Evolutionary conservation across 2,113 vertebrate genomes (phyloP).

Genomic region (Mastomys natalensis): DNA sequence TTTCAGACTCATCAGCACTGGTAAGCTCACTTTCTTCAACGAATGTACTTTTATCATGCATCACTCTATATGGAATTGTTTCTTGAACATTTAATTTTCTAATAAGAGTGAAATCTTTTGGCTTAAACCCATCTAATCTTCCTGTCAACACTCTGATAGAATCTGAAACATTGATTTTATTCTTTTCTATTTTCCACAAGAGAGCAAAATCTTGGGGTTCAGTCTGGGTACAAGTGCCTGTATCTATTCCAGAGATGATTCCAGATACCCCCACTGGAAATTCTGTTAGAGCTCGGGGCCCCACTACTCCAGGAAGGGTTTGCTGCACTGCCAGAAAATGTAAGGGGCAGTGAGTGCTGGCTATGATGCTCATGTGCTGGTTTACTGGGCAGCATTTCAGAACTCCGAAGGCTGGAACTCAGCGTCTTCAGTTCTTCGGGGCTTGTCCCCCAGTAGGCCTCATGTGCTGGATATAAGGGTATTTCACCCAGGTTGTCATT

Average conservation of each 20-base stretch:
- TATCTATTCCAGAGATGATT: neutral
- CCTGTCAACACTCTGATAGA: conserved; percentile 87
- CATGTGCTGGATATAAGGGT: conserved; percentile 48
- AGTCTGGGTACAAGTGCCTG: conserved; percentile 89
- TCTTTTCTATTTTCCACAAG: conserved; percentile 93
- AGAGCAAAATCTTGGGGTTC: conserved; percentile 94
- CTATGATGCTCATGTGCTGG: conserved; percentile 81
- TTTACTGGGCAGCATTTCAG: conserved; percentile 69
- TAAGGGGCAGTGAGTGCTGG: conserved; percentile 83
- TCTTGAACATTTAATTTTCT: conserved; percentile 81
- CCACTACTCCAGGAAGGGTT: conserved; percentile 60
- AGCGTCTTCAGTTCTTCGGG: conserved; percentile 57
- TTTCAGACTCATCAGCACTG: conserved; percentile 87
- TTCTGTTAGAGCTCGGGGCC: neutral
- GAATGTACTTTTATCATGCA: conserved; percentile 93
- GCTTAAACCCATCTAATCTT: conserved; percentile 88
- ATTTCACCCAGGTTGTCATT: conserved; percentile 61
- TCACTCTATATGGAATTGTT: conserved; percentile 91
- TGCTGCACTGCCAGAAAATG: conserved; percentile 88
- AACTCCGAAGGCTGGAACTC: conserved; percentile 35
- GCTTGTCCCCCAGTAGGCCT: conserved; percentile 65
- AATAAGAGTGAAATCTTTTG: conserved; percentile 80
- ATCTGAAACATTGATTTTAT: conserved; percentile 80
- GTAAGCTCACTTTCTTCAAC: conserved; percentile 94
- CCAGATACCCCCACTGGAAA: conserved; percentile 59